These are phyloP conservation scores for Bucco capensis DNA, from an alignment of 2,113 vertebrate species.

Conservation along the genomic window DNA sequence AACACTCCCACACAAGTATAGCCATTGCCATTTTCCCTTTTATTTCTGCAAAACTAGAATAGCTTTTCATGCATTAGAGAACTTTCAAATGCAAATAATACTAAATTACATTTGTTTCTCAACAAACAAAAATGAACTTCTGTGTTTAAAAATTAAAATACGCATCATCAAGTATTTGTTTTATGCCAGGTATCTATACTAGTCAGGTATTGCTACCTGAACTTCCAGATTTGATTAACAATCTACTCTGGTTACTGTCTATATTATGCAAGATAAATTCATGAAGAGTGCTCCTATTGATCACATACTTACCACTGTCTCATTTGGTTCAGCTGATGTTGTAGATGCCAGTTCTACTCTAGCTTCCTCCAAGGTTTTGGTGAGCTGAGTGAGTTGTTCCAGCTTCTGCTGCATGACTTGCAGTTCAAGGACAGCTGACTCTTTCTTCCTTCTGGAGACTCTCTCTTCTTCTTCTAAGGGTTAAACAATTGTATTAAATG, in stretches of 20 bases:
- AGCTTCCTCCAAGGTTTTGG: conserved; percentile 47
- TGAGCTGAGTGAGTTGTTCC: conserved; percentile 72
- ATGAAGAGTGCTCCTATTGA: not conserved
- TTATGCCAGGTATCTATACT: not conserved
- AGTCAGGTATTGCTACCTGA: not conserved
- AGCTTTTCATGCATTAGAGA: not conserved
- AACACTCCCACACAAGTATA: rapidly evolving
- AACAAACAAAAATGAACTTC: not conserved
- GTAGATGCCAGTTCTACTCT: not conserved
- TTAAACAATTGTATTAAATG: not conserved
- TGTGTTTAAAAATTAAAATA: not conserved
- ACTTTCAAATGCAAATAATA: not conserved
- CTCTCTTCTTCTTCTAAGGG: conserved; percentile 67
- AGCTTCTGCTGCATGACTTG: conserved; percentile 74
- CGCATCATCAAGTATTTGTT: not conserved
- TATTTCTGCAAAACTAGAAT: not conserved
- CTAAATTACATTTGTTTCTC: not conserved
- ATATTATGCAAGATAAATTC: not conserved
- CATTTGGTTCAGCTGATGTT: not conserved
- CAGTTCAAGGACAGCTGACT: conserved; percentile 71
- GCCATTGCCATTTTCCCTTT: not conserved
- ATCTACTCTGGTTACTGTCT: not conserved
- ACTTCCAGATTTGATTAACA: not conserved
- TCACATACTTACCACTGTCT: conserved; percentile 8
- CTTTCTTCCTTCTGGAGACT: conserved; percentile 66